A percentile compares a stretch with the other conserved stretches of the same genome.
These are phyloP conservation scores for Sinohyriopsis cumingii DNA, from an alignment of 2,888 invertebrate species.

Conservation along the genomic window DNA sequence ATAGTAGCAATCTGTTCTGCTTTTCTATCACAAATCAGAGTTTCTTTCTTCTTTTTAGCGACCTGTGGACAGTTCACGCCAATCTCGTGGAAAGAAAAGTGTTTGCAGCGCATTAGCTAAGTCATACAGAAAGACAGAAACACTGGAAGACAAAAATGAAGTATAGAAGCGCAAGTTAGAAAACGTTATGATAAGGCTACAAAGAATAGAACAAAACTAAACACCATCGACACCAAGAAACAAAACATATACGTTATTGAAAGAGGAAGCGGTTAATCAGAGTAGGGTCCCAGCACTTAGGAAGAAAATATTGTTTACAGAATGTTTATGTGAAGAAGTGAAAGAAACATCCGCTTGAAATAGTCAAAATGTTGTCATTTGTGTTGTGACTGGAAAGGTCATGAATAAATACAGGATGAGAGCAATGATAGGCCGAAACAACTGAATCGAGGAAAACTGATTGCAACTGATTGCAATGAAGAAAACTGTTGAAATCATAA, in stretches of 20 bases:
- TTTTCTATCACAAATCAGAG: no score
- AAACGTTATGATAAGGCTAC: background rate
- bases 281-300: background rate
- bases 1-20: no score
- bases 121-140: background rate
- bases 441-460: background rate
- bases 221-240: background rate
- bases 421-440: background rate
- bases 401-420: background rate
- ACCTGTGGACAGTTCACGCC: no score
- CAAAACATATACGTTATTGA: background rate
- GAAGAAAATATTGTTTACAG: constrained; percentile 6
- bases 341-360: background rate
- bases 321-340: background rate
- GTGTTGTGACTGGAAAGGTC: background rate
- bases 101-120: background rate
- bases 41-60: no score
- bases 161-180: background rate
- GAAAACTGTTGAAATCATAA: background rate
- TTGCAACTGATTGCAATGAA: no score
- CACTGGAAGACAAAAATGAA: background rate
- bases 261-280: background rate
- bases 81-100: constrained; percentile 1
- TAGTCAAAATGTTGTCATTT: background rate
- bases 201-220: background rate